phyloP scores from a whole-genome alignment of 2,113 vertebrate genomes.

The Odocoileus hemionus region DNA sequence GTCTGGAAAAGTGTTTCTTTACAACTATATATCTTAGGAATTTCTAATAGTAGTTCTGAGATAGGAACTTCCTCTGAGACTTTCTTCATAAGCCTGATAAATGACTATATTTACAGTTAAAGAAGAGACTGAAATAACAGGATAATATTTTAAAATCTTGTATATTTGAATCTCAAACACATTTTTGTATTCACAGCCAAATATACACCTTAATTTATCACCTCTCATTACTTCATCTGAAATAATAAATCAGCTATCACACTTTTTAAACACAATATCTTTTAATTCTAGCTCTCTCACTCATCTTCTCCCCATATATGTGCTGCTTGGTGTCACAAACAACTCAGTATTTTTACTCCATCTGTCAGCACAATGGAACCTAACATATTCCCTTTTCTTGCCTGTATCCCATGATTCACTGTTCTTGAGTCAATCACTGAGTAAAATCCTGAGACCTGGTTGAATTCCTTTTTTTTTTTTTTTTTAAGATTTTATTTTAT shows the following conservation, averaged over 20 bases:
- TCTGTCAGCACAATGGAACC: background rate
- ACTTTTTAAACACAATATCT: background rate
- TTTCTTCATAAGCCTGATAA: background rate
- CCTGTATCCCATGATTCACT: background rate
- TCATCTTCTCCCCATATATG: background rate
- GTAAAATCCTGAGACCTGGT: background rate
- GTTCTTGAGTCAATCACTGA: background rate
- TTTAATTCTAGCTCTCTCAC: background rate
- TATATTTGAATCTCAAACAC: background rate
- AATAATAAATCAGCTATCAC: background rate
- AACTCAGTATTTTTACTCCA: background rate
- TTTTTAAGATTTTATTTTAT: too few species aligned
- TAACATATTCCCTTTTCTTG: background rate
- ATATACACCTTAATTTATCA: background rate
- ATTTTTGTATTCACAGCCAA: background rate
- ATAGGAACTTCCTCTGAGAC: background rate
- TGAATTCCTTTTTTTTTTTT: background rate
- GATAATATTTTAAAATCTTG: background rate
- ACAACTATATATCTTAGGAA: background rate
- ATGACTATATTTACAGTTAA: background rate
- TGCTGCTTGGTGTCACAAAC: background rate
- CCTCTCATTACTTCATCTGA: background rate
- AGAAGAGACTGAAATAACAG: background rate
- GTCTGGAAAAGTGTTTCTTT: constrained; percentile 29
- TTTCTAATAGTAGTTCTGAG: background rate